phyloP scores from a whole-genome alignment of 2,797 vertebrate genomes.

The Enteromius fasciolatus region DNA sequence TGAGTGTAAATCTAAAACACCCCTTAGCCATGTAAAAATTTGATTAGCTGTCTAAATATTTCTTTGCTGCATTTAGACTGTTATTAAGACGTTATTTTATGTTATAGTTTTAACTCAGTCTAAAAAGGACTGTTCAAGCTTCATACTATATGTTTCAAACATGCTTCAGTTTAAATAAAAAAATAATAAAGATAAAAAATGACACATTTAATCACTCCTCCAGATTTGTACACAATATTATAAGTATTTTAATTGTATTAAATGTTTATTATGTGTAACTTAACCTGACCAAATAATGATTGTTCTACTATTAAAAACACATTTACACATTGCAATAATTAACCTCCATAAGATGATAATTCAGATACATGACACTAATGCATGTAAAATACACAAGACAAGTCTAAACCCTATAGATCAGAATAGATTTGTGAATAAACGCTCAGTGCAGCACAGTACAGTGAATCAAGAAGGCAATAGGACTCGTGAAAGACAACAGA shows the following conservation, averaged over 20 bases:
- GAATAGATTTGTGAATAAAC: not conserved
- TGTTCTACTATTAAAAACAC: too few species aligned
- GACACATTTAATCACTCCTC: not conserved
- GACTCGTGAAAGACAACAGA: constrained; percentile 26
- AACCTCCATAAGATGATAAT: too few species aligned
- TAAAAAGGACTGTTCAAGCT: not conserved
- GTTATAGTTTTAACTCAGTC: not conserved
- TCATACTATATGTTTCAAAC: not conserved
- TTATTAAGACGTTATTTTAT: too few species aligned
- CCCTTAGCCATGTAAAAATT: not conserved
- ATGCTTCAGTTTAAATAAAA: not conserved
- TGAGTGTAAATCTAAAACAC: constrained; percentile 1
- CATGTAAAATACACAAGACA: constrained; percentile 5
- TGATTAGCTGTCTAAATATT: constrained; percentile 20
- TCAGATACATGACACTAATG: not conserved
- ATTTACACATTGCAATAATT: too few species aligned
- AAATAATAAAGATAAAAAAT: not conserved
- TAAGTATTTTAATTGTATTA: not conserved
- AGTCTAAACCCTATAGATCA: not conserved
- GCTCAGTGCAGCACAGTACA: constrained; percentile 3
- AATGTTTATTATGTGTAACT: not conserved
- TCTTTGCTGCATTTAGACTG: not conserved
- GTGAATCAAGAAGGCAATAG: constrained; percentile 9
- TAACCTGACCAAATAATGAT: too few species aligned
- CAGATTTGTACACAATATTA: not conserved